Evolutionary conservation across 2,888 invertebrate genomes (phyloP).

Genomic region (Amiota mariae): DNA sequence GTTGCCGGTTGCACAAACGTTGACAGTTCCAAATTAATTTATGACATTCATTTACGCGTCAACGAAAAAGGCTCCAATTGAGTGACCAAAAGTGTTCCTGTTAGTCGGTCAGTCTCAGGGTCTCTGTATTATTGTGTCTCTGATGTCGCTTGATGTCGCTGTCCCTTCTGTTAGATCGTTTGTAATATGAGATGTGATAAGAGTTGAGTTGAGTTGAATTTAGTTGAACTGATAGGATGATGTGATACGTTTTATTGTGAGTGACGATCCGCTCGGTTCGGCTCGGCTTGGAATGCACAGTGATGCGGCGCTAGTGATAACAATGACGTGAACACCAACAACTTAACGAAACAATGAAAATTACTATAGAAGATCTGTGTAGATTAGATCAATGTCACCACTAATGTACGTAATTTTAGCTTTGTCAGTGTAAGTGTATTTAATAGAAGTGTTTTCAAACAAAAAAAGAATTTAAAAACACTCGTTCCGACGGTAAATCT

Average conservation of each 20-base stretch:
- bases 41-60: constrained; percentile 69
- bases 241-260: background rate
- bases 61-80: constrained; percentile 57
- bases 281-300: constrained; percentile 16
- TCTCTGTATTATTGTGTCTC: background rate
- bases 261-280: constrained; percentile 5
- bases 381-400: constrained; percentile 16
- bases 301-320: constrained; percentile 32
- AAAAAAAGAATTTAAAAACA: background rate
- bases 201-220: constrained; percentile 44
- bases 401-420: background rate
- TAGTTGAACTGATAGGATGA: constrained; percentile 28
- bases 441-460: too few species aligned
- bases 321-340: background rate
- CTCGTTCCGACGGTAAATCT: background rate
- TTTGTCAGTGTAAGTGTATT: too few species aligned
- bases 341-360: background rate
- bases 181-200: constrained; percentile 51
- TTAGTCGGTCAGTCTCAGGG: constrained; percentile 26
- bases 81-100: constrained; percentile 47
- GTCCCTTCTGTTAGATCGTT: background rate
- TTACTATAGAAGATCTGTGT: background rate
- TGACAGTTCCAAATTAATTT: constrained; percentile 65
- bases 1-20: constrained; percentile 50
- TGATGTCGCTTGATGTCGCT: background rate